These are phyloP conservation scores for Picathartes gymnocephalus DNA, from an alignment of 2,113 vertebrate species.

Conservation along the genomic window DNA sequence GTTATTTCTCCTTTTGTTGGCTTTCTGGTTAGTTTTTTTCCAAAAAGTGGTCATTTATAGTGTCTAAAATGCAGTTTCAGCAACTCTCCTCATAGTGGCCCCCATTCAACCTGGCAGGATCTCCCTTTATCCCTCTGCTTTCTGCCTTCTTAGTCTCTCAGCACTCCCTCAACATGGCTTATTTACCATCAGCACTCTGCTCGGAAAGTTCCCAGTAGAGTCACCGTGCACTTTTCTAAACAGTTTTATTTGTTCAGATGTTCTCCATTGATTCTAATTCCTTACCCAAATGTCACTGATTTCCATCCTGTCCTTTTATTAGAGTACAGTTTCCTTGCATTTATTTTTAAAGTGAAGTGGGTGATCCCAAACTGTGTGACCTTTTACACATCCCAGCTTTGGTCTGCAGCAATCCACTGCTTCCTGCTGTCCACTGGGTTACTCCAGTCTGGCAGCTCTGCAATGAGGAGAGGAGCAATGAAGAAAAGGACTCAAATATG, in stretches of 20 bases:
- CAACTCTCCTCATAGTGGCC: not conserved
- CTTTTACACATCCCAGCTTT: not conserved
- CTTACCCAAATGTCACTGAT: not conserved
- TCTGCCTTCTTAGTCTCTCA: not conserved
- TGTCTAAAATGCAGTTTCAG: not conserved
- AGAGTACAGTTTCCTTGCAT: not conserved
- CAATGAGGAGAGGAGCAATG: not conserved
- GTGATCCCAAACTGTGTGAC: not conserved
- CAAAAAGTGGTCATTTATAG: not conserved
- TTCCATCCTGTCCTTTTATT: not conserved
- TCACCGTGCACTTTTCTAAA: not conserved
- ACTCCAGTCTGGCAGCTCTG: conserved; percentile 69
- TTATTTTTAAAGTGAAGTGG: not conserved
- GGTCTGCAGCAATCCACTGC: conserved; percentile 34
- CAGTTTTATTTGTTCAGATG: not conserved
- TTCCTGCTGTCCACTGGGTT: conserved; percentile 49
- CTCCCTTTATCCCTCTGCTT: not conserved
- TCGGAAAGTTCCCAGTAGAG: not conserved
- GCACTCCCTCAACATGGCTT: not conserved
- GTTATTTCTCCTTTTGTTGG: not conserved
- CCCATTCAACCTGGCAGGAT: not conserved
- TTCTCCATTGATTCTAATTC: not conserved
- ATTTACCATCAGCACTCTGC: not conserved
- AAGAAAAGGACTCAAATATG: not conserved
- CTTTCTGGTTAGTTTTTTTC: conserved; percentile 22